These are phyloP conservation scores for Holothuria scabra DNA, from an alignment of 53 echinoderm and acorn worm species.

Conservation along the genomic window DNA sequence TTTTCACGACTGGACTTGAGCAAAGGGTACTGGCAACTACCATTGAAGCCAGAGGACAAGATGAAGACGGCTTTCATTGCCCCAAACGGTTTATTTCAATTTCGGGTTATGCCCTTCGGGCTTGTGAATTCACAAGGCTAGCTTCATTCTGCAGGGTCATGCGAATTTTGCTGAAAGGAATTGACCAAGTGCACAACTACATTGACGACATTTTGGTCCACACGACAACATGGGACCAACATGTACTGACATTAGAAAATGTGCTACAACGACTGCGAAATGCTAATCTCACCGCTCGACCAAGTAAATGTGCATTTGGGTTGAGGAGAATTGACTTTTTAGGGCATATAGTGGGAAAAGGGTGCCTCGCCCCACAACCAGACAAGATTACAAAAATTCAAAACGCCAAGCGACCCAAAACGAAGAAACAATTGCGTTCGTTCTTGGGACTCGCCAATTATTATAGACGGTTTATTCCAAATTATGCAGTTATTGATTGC, in stretches of 20 bases:
- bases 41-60: constrained; percentile 30
- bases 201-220: constrained; percentile 59
- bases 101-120: constrained; percentile 60
- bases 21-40: constrained; percentile 75
- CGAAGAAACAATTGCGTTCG: constrained; percentile 48
- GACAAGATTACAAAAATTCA: constrained; percentile 40
- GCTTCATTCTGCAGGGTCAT: constrained; percentile 56
- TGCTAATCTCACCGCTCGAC: constrained; percentile 33
- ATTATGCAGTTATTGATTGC: constrained; percentile 38
- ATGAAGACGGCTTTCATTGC: constrained; percentile 49
- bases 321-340: constrained; percentile 36
- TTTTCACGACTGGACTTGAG: constrained; percentile 65
- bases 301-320: constrained; percentile 51
- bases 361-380: constrained; percentile 39
- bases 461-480: constrained; percentile 47
- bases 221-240: constrained; percentile 51
- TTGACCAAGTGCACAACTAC: constrained; percentile 33
- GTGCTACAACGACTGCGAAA: constrained; percentile 16
- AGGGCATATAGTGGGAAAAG: constrained; percentile 40
- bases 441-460: constrained; percentile 39
- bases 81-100: constrained; percentile 60
- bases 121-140: constrained; percentile 53
- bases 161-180: constrained; percentile 42
- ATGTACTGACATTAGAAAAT: constrained; percentile 26
- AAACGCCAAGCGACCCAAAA: constrained; percentile 25